Conservation (phyloP, 2,888 invertebrate genomes). For the Epinotia nisella region DNA sequence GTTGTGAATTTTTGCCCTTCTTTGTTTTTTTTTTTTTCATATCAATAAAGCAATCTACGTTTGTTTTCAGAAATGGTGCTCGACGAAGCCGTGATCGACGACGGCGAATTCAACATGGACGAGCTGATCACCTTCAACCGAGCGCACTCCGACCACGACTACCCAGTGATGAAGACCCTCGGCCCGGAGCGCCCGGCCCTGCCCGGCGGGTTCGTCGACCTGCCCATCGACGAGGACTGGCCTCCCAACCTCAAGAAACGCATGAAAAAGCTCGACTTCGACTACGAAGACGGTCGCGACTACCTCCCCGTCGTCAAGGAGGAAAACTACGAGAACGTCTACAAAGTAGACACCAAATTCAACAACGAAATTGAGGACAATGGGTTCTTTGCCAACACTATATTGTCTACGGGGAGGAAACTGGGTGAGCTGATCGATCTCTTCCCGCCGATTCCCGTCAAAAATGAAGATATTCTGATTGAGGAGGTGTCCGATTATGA, state of each 20-base stretch:
- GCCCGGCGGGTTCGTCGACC: constrained; percentile 80
- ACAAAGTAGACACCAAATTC: constrained; percentile 63
- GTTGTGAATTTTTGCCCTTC: no score
- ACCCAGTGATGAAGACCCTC: constrained; percentile 73
- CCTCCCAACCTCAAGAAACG: constrained; percentile 82
- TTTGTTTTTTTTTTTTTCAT: no score
- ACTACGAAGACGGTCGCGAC: constrained; percentile 73
- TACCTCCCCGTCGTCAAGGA: constrained; percentile 74
- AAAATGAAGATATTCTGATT: constrained; percentile 72
- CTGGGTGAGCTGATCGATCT: constrained; percentile 72
- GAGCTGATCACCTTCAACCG: constrained; percentile 85
- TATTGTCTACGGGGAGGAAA: constrained; percentile 72
- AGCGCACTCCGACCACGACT: constrained; percentile 79
- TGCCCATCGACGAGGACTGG: constrained; percentile 86
- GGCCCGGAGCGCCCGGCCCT: constrained; percentile 57
- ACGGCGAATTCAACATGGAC: constrained; percentile 86
- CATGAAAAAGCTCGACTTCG: constrained; percentile 77
- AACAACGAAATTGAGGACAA: constrained; percentile 59
- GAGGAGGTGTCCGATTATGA: constrained; percentile 77
- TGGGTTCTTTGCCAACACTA: constrained; percentile 65
- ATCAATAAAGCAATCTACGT: not conserved
- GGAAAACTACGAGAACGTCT: constrained; percentile 71
- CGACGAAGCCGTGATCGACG: constrained; percentile 82
- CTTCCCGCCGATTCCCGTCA: constrained; percentile 72
- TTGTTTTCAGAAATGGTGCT: constrained; percentile 69